Percentiles rank a stretch among this genome's conserved stretches.
Conservation (phyloP, 2,888 invertebrate genomes). For the Abscondita cerata region DNA sequence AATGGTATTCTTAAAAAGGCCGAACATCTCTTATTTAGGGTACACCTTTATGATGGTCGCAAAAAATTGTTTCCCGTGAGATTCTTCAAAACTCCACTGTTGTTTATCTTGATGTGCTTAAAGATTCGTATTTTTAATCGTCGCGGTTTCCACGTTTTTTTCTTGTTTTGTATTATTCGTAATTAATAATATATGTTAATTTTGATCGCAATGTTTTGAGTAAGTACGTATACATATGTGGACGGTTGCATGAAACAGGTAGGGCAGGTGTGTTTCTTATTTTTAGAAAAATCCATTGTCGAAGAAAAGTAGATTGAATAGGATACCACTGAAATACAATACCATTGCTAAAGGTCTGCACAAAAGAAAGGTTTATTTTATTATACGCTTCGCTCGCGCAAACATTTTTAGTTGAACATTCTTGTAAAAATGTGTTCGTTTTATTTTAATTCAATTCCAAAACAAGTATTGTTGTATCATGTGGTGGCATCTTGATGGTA, state of each 20-base stretch:
- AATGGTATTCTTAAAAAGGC: slow-evolving; percentile 8
- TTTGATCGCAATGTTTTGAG: too few relatives aligned
- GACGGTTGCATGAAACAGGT: not conserved
- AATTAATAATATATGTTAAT: not conserved
- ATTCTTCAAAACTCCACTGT: slow-evolving; percentile 6
- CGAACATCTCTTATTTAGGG: slow-evolving; percentile 5
- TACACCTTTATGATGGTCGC: slow-evolving; percentile 9
- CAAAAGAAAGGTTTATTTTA: too few relatives aligned
- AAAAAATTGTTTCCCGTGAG: slow-evolving; percentile 13
- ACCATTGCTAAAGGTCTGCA: not conserved
- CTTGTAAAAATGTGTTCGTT: not conserved
- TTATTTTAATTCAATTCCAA: slow-evolving; percentile 3
- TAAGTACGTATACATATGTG: not conserved
- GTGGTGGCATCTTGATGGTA: slow-evolving; percentile 34
- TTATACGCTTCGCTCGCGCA: too few relatives aligned
- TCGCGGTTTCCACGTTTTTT: too few relatives aligned
- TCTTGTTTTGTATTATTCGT: not conserved
- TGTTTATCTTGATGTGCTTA: slow-evolving; percentile 2
- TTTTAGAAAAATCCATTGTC: not conserved
- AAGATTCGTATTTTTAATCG: too few relatives aligned
- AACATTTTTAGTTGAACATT: not conserved
- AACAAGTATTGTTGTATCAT: slow-evolving; percentile 16
- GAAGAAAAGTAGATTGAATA: not conserved
- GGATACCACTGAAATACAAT: not conserved
- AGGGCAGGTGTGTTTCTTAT: slow-evolving; percentile 1